phyloP scores from a whole-genome alignment of 2,113 vertebrate species.

The Cynoglossus semilaevis region DNA sequence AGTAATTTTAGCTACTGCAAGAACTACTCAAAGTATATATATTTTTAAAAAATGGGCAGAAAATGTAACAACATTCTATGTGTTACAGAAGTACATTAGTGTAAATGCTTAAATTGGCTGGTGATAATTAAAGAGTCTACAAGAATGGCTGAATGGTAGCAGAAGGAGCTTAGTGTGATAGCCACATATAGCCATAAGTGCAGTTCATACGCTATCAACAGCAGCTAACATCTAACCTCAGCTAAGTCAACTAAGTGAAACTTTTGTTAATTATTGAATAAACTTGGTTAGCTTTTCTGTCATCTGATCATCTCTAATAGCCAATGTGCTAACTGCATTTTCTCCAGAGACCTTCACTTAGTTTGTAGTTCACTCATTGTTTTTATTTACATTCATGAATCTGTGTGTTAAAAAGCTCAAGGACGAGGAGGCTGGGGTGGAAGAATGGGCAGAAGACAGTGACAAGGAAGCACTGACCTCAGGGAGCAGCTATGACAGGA shows the following conservation, averaged over 20 bases:
- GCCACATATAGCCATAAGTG: too few relatives aligned
- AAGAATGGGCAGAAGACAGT: slow-evolving; percentile 56
- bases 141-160: too few relatives aligned
- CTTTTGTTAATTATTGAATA: slow-evolving; percentile 2
- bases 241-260: background rate
- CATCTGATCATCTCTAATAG: slow-evolving; percentile 2
- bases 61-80: too few relatives aligned
- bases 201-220: background rate
- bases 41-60: too few relatives aligned
- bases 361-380: slow-evolving; percentile 13
- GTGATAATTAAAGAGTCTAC: too few relatives aligned
- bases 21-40: too few relatives aligned
- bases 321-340: slow-evolving; percentile 9
- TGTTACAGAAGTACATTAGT: too few relatives aligned
- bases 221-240: background rate
- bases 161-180: too few relatives aligned
- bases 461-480: slow-evolving; percentile 60
- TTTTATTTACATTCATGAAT: slow-evolving; percentile 39
- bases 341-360: slow-evolving; percentile 5
- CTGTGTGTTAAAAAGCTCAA: slow-evolving; percentile 58
- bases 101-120: too few relatives aligned
- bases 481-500: slow-evolving; percentile 83
- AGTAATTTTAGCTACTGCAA: too few relatives aligned
- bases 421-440: slow-evolving; percentile 70
- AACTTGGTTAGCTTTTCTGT: too few relatives aligned